Evolutionary conservation across 2,888 invertebrate species (phyloP), one percentile per base, ranked within the genome.

Genomic region (Bombyx huttoni): DNA sequence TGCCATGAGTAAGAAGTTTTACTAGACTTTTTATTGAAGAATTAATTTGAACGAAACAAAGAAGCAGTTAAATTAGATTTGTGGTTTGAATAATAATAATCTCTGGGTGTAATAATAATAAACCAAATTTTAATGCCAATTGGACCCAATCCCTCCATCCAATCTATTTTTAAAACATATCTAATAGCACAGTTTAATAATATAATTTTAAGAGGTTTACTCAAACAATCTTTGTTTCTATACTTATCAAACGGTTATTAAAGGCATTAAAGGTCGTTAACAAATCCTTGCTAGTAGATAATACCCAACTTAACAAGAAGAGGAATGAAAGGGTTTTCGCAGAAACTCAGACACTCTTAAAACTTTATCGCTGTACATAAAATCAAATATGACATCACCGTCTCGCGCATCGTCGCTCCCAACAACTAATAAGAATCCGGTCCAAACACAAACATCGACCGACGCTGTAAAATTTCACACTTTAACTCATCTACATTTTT

Each of bases 341-440:
- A 52, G 47, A 52, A 50, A 45, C 48, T 33, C 48, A 47, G 13
- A 10, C 52, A 50, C 49, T 47, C 45, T 47, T 24, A 24, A 45
- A 48, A 58, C 59, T 64, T 63, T 63, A 59, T 62, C 61, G 57
- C 56, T 59, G 64, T 56, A 67, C 62, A 65, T 63, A 63, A 59
- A 59, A 61, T 58, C 59, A 62, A 57, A 62, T 64, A 76, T 76
- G 75, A 75, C 77, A 73, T 74, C 73, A 75, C 70, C 68, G 62
- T 62, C 64, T 67, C 68, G 68, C 70, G 71, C 76, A 65, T 68
- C 70, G 68, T 58, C 69, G 72, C 68, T 56, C 63, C 60, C 63
- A 67, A 68, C 68, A 68, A 65, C 64, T 65, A 67, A 70, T 65
- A 65, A 65, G 58, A 65, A 67, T 64, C 61, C 56, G 64, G 65